phyloP scores from a whole-genome alignment of 2,888 invertebrate species.

The Danaus chrysippus region DNA sequence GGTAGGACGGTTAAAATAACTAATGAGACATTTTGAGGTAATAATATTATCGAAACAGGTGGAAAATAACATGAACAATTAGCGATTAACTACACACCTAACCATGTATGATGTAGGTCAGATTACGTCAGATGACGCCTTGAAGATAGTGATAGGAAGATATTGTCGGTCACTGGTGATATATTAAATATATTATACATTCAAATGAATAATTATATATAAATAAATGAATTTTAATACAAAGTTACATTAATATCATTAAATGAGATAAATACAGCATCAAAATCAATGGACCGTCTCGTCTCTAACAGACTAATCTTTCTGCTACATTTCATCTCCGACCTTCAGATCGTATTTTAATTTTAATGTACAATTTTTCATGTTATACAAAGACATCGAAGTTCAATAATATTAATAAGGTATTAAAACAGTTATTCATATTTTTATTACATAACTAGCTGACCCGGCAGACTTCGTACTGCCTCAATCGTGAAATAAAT shows the following conservation, averaged over 20 bases:
- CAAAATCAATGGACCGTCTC: slow-evolving; percentile 45
- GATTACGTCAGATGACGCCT: slow-evolving; percentile 13
- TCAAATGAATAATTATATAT: too few species aligned
- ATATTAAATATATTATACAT: too few species aligned
- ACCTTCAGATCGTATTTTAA: slow-evolving; percentile 6
- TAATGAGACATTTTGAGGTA: not conserved
- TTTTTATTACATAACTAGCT: too few species aligned
- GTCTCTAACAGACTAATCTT: slow-evolving; percentile 51
- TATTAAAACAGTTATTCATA: too few species aligned
- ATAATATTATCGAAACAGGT: slow-evolving; percentile 8
- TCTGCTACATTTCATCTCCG: slow-evolving; percentile 43
- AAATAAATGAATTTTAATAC: slow-evolving; percentile 7
- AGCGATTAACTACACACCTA: slow-evolving; percentile 11
- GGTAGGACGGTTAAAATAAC: not conserved
- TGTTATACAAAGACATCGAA: not conserved
- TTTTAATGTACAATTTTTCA: not conserved
- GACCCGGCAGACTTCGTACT: too few species aligned
- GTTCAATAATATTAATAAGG: too few species aligned
- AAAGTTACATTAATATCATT: slow-evolving; percentile 23
- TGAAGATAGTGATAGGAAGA: slow-evolving; percentile 16
- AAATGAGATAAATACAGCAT: slow-evolving; percentile 35
- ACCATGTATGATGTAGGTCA: slow-evolving; percentile 13
- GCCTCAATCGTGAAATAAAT: too few species aligned
- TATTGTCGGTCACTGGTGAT: not conserved
- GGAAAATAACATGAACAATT: slow-evolving; percentile 25